phyloP scores from a whole-genome alignment of 1,140 invertebrate species.

The Solenopsis fugax region DNA sequence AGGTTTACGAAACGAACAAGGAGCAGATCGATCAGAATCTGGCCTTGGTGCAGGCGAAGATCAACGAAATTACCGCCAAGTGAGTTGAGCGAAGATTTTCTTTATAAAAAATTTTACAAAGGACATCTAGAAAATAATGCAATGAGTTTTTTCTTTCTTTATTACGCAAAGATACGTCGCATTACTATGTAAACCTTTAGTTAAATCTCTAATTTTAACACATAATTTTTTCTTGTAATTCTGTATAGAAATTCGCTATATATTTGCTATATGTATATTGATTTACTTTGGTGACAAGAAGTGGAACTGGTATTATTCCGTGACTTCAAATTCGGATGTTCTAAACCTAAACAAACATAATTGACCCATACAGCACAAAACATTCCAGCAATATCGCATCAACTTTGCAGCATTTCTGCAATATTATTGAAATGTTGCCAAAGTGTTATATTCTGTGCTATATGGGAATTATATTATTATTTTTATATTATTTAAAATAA shows the following conservation, averaged over 20 bases:
- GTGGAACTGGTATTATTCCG: background rate
- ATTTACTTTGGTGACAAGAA: background rate
- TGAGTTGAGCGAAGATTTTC: conserved; percentile 86
- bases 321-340: background rate
- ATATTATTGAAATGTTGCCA: too few species aligned
- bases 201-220: conserved; percentile 9
- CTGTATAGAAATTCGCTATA: too few species aligned
- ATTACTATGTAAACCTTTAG: background rate
- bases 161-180: background rate
- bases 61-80: conserved; percentile 96
- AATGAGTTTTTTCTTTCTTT: background rate
- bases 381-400: too few species aligned
- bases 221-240: background rate
- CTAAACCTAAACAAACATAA: background rate
- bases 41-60: conserved; percentile 94
- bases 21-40: conserved; percentile 98
- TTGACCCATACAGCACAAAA: background rate
- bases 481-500: background rate
- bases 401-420: too few species aligned
- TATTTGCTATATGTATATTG: too few species aligned
- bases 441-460: too few species aligned
- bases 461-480: too few species aligned
- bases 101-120: background rate
- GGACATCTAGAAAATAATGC: background rate
- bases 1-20: conserved; percentile 99